Conservation (phyloP, 53 echinoderm and acorn worm genomes). For the Pentamera pediparva region DNA sequence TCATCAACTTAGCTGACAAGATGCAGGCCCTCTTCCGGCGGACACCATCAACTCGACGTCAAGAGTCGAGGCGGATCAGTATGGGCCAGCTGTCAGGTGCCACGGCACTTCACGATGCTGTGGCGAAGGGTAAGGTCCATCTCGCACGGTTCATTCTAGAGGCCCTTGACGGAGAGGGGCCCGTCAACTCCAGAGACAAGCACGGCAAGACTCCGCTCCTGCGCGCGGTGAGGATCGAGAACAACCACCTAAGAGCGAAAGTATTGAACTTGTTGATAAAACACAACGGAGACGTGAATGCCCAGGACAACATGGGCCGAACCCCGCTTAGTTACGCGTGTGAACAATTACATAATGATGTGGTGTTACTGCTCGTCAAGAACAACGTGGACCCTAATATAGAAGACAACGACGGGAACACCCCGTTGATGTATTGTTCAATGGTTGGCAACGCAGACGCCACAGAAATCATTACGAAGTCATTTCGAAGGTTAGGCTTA, state of each 20-base stretch:
- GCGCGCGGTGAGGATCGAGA: slow-evolving; percentile 55
- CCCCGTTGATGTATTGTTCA: slow-evolving; percentile 81
- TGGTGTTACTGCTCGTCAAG: slow-evolving; percentile 58
- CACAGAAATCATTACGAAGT: slow-evolving; percentile 59
- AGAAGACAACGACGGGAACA: slow-evolving; percentile 83
- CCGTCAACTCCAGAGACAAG: slow-evolving; percentile 65
- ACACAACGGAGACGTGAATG: slow-evolving; percentile 74
- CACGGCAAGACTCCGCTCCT: slow-evolving; percentile 97
- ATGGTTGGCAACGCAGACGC: slow-evolving; percentile 60
- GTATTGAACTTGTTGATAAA: slow-evolving; percentile 55
- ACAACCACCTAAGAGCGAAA: slow-evolving; percentile 36
- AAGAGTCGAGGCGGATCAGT: slow-evolving; percentile 61
- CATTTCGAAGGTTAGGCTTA: slow-evolving; percentile 76
- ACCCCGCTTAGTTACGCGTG: slow-evolving; percentile 87
- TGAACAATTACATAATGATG: slow-evolving; percentile 65
- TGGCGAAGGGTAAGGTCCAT: slow-evolving; percentile 88
- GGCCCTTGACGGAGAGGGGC: slow-evolving; percentile 69
- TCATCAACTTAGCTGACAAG: too few relatives aligned
- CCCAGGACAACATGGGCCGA: slow-evolving; percentile 69
- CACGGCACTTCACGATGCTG: slow-evolving; percentile 79
- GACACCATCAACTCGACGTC: slow-evolving; percentile 55
- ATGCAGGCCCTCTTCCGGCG: slow-evolving; percentile 51
- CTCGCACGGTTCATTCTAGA: slow-evolving; percentile 89
- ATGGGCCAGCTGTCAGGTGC: slow-evolving; percentile 86
- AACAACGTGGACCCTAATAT: slow-evolving; percentile 91